Conservation (phyloP, 2,113 vertebrate genomes). For the Larimichthys polyactis region DNA sequence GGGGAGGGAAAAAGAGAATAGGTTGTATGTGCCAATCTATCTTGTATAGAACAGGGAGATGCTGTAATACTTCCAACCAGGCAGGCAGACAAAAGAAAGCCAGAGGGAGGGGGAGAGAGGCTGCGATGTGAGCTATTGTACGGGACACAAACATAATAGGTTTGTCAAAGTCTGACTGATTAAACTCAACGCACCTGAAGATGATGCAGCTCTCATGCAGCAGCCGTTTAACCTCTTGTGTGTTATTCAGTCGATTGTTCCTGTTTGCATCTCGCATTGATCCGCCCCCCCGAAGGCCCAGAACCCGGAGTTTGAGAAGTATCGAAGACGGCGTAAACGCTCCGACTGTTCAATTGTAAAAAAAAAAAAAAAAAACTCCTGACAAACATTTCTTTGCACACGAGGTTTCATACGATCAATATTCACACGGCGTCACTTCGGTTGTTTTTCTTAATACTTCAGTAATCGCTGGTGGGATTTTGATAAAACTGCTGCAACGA, state of each 20-base stretch:
- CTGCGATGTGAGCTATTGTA: slow-evolving; percentile 28
- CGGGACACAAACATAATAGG: slow-evolving; percentile 45
- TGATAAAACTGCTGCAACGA: not conserved
- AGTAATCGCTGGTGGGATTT: not conserved
- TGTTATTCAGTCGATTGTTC: slow-evolving; percentile 57
- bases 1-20: not conserved
- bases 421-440: not conserved
- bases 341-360: slow-evolving; percentile 35
- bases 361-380: slow-evolving; percentile 17
- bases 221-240: slow-evolving; percentile 42
- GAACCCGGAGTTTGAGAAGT: slow-evolving; percentile 37
- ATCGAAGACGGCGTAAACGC: slow-evolving; percentile 25
- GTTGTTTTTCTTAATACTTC: not conserved
- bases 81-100: slow-evolving; percentile 32
- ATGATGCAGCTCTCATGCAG: slow-evolving; percentile 54
- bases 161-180: slow-evolving; percentile 70
- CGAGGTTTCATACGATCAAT: no score
- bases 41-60: slow-evolving; percentile 14
- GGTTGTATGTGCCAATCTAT: slow-evolving; percentile 20
- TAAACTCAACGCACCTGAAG: slow-evolving; percentile 52
- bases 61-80: slow-evolving; percentile 29
- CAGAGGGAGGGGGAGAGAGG: not conserved
- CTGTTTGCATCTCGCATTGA: slow-evolving; percentile 66
- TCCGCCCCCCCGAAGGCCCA: slow-evolving; percentile 26
- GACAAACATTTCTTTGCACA: slow-evolving; percentile 10